Base-by-base conservation (phyloP, 2,797 vertebrate genomes). In the Cossypha dichroa region DNA sequence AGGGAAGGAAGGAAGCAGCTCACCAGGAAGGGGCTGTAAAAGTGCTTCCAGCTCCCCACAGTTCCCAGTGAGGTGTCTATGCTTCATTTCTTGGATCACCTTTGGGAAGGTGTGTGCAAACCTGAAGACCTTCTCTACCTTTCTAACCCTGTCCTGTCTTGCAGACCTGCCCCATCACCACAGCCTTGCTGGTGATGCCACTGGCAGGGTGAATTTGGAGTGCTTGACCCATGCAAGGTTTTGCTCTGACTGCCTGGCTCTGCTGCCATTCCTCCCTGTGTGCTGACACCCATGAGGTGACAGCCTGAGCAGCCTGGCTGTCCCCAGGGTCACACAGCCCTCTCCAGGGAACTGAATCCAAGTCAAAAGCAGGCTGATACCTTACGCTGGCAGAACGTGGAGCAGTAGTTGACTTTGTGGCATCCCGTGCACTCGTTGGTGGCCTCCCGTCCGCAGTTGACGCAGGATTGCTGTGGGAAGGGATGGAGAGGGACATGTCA, bases 371-470 rank as follows among this genome's bases (percentile, higher is more conserved):
- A 22, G 20, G 51, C 70, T 5, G 5, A 80, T 97, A 99, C 99
- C 99, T 99, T 99, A 78, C 99, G 98, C 97, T 99, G 99, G 94
- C 99, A 99, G 98, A 99, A 99, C 0, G 98, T 99, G 79, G 99
- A 99, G 97, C 99, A 99, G 98, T 99, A 99, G 98, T 99, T 99
- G 96, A 99, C 99, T 90, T 99, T 99, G 94, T 99, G 99, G 89
- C 99, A 99, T 41, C 99, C 99, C 0, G 99, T 99, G 81, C 99
- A 99, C 97, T 99, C 99, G 1, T 98, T 99, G 81, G 98, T 98
- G 8, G 99, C 99, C 87, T 99, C 98, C 3, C 99, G 98, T 5
- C 99, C 99, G 1, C 99, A 99, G 98, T 99, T 99, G 87, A 99
- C 98, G 3, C 99, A 99, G 87, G 98, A 99, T 90, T 99, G 99